Evolutionary conservation across 2,888 invertebrate species (phyloP).

Genomic region (Hypolimnas misippus): DNA sequence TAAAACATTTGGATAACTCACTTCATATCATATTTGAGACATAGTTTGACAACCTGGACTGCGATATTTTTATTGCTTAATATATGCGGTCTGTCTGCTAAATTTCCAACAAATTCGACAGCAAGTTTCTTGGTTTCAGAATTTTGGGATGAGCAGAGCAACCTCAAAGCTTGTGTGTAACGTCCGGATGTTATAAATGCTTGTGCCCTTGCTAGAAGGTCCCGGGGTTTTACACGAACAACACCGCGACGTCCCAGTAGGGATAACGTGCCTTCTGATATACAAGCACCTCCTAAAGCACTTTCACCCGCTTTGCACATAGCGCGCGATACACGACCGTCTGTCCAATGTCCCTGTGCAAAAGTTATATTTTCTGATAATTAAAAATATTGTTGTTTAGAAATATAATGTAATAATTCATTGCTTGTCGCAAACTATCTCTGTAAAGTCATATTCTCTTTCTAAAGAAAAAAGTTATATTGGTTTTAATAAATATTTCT

Average conservation of each 20-base stretch:
- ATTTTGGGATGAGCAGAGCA: slow-evolving; percentile 63
- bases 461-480: too few species aligned
- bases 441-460: too few species aligned
- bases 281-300: slow-evolving; percentile 77
- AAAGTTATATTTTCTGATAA: slow-evolving; percentile 30
- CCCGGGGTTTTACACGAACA: slow-evolving; percentile 86
- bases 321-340: slow-evolving; percentile 93
- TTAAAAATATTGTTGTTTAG: neutral
- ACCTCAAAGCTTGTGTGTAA: slow-evolving; percentile 72
- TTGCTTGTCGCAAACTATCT: too few species aligned
- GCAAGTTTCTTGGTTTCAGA: slow-evolving; percentile 59
- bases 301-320: slow-evolving; percentile 84
- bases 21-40: slow-evolving; percentile 68
- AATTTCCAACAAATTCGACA: slow-evolving; percentile 55
- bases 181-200: slow-evolving; percentile 85
- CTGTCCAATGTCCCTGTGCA: slow-evolving; percentile 96
- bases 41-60: slow-evolving; percentile 67
- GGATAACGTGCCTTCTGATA: slow-evolving; percentile 81
- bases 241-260: slow-evolving; percentile 86
- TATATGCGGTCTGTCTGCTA: slow-evolving; percentile 67
- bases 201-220: slow-evolving; percentile 80
- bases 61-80: slow-evolving; percentile 66
- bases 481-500: too few species aligned
- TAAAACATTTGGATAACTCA: slow-evolving; percentile 44
- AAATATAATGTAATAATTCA: too few species aligned